Evolutionary conservation across 2,888 invertebrate species (phyloP).

Genomic region (Adela reaumurella): DNA sequence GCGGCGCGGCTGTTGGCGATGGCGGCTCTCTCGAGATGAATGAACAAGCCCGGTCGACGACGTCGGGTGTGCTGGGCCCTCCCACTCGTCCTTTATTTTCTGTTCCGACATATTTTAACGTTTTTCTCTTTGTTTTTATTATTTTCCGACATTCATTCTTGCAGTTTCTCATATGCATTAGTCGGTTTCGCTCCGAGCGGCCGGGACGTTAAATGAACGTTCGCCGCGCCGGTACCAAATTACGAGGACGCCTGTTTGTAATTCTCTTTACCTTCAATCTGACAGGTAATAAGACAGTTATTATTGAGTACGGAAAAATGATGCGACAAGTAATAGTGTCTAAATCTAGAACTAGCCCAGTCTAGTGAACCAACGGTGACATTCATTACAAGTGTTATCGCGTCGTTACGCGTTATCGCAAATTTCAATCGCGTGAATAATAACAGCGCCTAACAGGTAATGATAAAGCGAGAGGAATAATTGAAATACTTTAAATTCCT

Average conservation of each 20-base stretch:
- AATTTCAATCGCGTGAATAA: not conserved
- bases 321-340: too few relatives aligned
- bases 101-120: conserved; percentile 44
- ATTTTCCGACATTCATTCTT: conserved; percentile 17
- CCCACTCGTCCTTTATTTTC: conserved; percentile 40
- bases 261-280: not conserved
- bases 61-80: conserved; percentile 36
- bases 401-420: not conserved
- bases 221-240: conserved; percentile 46
- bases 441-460: not conserved
- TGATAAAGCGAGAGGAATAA: not conserved
- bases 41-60: conserved; percentile 6
- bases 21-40: not conserved
- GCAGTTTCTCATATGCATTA: conserved; percentile 31
- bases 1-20: not conserved
- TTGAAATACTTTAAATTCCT: not conserved
- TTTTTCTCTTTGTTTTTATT: conserved; percentile 38
- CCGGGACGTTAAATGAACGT: conserved; percentile 44
- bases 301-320: too few relatives aligned
- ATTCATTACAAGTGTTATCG: too few relatives aligned
- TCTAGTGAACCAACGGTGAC: too few relatives aligned
- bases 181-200: conserved; percentile 28
- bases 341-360: too few relatives aligned
- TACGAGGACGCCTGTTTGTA: conserved; percentile 25
- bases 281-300: too few relatives aligned